Conservation (phyloP, 2,888 invertebrate genomes). For the Mesoligia furuncula region DNA sequence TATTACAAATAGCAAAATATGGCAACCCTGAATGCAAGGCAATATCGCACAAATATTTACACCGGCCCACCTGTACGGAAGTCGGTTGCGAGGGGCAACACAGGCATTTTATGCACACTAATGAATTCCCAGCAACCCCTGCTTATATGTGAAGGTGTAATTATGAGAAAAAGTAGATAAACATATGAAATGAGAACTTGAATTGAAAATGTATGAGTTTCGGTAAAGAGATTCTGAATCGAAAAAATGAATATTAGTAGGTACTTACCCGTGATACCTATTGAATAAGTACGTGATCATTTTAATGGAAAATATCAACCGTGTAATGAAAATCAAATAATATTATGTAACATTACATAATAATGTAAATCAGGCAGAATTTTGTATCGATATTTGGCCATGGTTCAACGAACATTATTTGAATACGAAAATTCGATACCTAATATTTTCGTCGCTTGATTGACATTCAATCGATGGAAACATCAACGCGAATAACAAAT, state of each 20-base stretch:
- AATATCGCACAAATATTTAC: constrained; percentile 62
- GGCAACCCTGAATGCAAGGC: constrained; percentile 42
- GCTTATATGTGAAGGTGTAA: constrained; percentile 32
- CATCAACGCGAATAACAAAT: constrained; percentile 18
- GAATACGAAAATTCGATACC: constrained; percentile 23
- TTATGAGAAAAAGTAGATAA: constrained; percentile 22
- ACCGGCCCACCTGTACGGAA: constrained; percentile 45
- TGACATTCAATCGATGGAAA: constrained; percentile 30
- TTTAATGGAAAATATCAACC: constrained; percentile 42
- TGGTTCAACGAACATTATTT: neutral
- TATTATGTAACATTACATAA: constrained; percentile 19
- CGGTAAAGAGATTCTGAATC: neutral
- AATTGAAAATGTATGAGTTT: constrained; percentile 4
- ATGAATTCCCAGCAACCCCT: constrained; percentile 45
- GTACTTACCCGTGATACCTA: neutral
- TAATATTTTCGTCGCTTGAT: constrained; percentile 9
- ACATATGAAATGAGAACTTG: neutral
- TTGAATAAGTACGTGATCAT: constrained; percentile 29
- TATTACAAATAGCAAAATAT: constrained; percentile 40
- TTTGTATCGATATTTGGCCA: constrained; percentile 16
- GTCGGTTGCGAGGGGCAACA: constrained; percentile 61
- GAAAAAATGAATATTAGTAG: constrained; percentile 5
- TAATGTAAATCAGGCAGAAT: constrained; percentile 27
- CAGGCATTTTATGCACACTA: constrained; percentile 56
- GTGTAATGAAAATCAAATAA: constrained; percentile 37